Base-by-base conservation (phyloP, 2,888 invertebrate genomes). In the Carcina quercana region DNA sequence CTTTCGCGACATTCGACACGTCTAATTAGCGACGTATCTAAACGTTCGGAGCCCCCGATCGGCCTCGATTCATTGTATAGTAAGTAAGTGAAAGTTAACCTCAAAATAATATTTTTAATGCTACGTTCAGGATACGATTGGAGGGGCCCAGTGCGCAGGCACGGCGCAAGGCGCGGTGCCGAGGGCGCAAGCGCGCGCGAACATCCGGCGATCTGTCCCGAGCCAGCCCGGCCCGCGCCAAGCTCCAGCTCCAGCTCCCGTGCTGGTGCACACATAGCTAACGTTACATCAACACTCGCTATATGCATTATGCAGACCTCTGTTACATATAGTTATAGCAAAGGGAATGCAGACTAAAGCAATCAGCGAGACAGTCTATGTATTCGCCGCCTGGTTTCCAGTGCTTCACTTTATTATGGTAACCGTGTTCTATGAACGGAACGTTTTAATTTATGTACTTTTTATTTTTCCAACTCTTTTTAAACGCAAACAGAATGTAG, bases 81-180 rank as follows among this genome's bases (percentile, higher is more conserved):
- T 46, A 53, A 25, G 20, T 27, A 59, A 56, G 53, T 54, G 45
- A 57, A 70, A 72, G 63, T 61, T 82, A 83, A 83, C 83, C 83
- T 82, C 73, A 78, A 83, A 79, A 74, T 69, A 70, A 66, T 75
- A 74, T 76, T 80, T 73, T 71, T 78, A 67, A 73, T 69, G 71
- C 70, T 76, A 72, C 70, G 67, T 64, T 68, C 66, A 68, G 73
- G 65, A 68, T 71, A 65, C 71, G 65, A 73, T 76, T 71, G 73
- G 65, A 53, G 61, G 59, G 58, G 60, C 54, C 50, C 38, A 53
- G 42, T 61, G 73, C 71, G 69, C 62, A 62, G 53, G 55, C 56
- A 36, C 63, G 63, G n/a, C 61, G 60, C 53, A 56, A 43, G 48
- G 44, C 49, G 58, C 51, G 45, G 32, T 44, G 50, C 37, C 32